These are phyloP conservation scores for Torymus aiolomorphi DNA, from an alignment of 2,888 invertebrate genomes.

Conservation along the genomic window DNA sequence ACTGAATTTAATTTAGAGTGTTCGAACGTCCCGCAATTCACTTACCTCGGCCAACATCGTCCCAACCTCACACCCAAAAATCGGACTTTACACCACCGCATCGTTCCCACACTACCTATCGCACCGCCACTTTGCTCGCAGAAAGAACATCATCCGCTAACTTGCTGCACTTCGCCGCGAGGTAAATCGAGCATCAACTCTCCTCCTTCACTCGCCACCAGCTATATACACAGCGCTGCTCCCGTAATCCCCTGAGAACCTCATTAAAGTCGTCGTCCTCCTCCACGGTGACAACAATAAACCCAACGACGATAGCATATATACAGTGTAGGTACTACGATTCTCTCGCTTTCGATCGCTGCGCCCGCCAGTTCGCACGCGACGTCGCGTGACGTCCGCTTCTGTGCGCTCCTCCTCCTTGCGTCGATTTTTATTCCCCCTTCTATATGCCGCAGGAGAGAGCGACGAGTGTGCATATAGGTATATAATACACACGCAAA, in stretches of 20 bases:
- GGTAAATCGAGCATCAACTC: not conserved
- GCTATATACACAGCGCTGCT: not conserved
- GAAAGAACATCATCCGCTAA: too few species aligned
- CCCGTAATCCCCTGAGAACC: conserved; percentile 28
- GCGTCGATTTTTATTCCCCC: too few species aligned
- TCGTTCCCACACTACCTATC: too few species aligned
- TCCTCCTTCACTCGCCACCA: not conserved
- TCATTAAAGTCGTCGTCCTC: conserved; percentile 25
- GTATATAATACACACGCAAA: too few species aligned
- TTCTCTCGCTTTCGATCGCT: conserved; percentile 62
- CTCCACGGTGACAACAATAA: conserved; percentile 21
- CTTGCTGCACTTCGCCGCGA: not conserved
- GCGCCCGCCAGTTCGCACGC: conserved; percentile 60
- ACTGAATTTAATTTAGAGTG: too few species aligned
- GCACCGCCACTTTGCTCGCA: too few species aligned
- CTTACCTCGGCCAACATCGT: too few species aligned
- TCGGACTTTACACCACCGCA: too few species aligned
- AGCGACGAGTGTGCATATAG: too few species aligned
- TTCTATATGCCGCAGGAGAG: too few species aligned
- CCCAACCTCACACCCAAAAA: too few species aligned
- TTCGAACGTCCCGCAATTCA: too few species aligned
- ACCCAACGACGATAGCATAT: conserved; percentile 7
- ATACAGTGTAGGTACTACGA: conserved; percentile 13
- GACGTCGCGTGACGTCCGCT: conserved; percentile 65
- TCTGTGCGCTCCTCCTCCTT: not conserved